phyloP scores from a whole-genome alignment of 2,888 invertebrate genomes.

The Conchocele bisecta region DNA sequence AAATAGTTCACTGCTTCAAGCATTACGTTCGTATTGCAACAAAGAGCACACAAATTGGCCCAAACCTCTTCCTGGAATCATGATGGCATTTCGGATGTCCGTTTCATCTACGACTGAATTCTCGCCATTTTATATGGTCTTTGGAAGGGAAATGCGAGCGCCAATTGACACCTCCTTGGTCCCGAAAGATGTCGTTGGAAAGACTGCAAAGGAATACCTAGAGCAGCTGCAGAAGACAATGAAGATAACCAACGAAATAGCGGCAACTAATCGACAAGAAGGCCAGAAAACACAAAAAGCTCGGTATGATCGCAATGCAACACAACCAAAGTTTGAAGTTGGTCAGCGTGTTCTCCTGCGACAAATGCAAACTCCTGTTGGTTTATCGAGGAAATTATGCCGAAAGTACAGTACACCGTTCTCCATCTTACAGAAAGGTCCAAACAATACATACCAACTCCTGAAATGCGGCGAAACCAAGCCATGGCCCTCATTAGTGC shows the following conservation, averaged over 20 bases:
- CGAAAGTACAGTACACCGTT: conserved; percentile 43
- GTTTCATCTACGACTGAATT: conserved; percentile 29
- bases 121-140: conserved; percentile 23
- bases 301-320: conserved; percentile 34
- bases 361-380: conserved; percentile 2
- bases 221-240: background rate
- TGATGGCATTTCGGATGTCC: conserved; percentile 51
- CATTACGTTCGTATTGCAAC: conserved; percentile 45
- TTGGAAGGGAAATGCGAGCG: conserved; percentile 28
- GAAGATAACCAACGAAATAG: conserved; percentile 20
- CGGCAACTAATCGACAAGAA: conserved; percentile 9
- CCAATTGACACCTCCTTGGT: conserved; percentile 30
- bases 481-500: background rate
- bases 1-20: conserved; percentile 45
- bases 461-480: background rate
- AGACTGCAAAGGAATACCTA: conserved; percentile 18
- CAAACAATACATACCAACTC: conserved; percentile 34
- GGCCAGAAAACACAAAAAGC: conserved; percentile 25
- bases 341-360: conserved; percentile 18
- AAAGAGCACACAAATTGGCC: conserved; percentile 47
- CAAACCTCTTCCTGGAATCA: conserved; percentile 31
- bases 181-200: conserved; percentile 9
- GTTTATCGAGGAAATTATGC: conserved; percentile 28
- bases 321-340: conserved; percentile 1
- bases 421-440: conserved; percentile 29